These are phyloP conservation scores for Poecilia gillii DNA, from an alignment of 2,797 vertebrate species.

Conservation along the genomic window DNA sequence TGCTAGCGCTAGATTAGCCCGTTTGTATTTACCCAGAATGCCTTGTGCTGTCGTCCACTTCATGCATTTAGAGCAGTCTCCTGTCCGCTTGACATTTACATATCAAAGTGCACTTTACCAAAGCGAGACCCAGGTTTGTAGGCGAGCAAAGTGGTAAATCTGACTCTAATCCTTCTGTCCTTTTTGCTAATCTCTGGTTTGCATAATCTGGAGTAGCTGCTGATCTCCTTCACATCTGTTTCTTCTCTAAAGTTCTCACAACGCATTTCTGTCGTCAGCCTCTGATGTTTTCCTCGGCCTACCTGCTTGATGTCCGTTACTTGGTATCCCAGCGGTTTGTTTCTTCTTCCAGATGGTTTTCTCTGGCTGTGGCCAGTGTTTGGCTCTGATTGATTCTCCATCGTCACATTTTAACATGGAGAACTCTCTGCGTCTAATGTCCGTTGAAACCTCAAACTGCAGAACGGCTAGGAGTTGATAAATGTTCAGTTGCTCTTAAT, in stretches of 20 bases:
- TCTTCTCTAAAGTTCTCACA: background rate
- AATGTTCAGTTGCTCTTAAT: background rate
- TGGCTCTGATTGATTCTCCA: slow-evolving; percentile 1
- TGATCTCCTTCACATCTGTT: background rate
- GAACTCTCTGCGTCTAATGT: background rate
- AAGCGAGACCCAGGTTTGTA: too few species aligned
- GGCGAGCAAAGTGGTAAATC: background rate
- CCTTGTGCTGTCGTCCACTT: too few species aligned
- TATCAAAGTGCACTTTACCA: too few species aligned
- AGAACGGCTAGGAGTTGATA: too few species aligned
- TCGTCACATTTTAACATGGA: background rate
- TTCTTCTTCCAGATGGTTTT: background rate
- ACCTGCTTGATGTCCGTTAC: background rate
- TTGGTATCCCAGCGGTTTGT: background rate
- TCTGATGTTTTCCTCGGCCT: background rate
- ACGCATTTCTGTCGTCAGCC: background rate
- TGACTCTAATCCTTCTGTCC: background rate
- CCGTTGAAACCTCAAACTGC: background rate
- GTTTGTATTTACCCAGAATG: too few species aligned
- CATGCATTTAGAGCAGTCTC: too few species aligned
- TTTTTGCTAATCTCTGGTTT: background rate
- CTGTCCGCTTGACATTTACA: too few species aligned
- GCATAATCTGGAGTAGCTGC: background rate
- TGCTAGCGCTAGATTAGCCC: too few species aligned
- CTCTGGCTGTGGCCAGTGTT: background rate